Base-by-base conservation (phyloP, 2,797 vertebrate genomes). In the Xenops minutus region DNA sequence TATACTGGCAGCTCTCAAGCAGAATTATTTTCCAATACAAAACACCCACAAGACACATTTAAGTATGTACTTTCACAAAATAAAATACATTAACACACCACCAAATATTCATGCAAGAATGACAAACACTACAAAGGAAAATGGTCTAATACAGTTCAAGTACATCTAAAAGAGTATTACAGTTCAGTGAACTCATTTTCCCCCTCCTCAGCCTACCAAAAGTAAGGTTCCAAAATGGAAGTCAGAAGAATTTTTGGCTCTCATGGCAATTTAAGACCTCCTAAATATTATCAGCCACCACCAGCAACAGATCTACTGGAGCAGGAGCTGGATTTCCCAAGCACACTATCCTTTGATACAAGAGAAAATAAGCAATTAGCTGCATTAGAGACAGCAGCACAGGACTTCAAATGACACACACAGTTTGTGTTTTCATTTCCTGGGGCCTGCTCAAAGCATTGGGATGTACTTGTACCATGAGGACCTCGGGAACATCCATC, bases 1-100 rank as follows among this genome's bases (percentile, higher is more conserved):
- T 78, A 82, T 39, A 75, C 34, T 74, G 82, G 89, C 44, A 94
- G 67, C 58, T 87, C 86, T 89, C 79, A 92, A 89, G 78, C 41
- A 71, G 43, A 64, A 89, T 83, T 88, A 75, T 78, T 95, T 71
- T 93, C 58, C 89, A 88, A 51, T 34, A 69, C 29, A 88, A 82
- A 76, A 80, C 32, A 91, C 49, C 41, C n/a, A 94, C 67, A 86
- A 41, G 67, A 62, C 49, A 26, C 16, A 75, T 51, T 93, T 54
- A 59, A 66, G 59, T 36, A 52, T 32, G 16, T 7, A 66, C 19
- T 78, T 78, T 4, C 39, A 84, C 59, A 66, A 51, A 78, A 89
- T 68, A 20, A 49, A 91, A 88, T 39, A 73, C 30, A 52, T 52
- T 93, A 95, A 85, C 75, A 69, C 41, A 46, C 6, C 61, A 18